These are phyloP conservation scores for Neoaliturus tenellus DNA, from an alignment of 2,888 invertebrate species.

Conservation along the genomic window DNA sequence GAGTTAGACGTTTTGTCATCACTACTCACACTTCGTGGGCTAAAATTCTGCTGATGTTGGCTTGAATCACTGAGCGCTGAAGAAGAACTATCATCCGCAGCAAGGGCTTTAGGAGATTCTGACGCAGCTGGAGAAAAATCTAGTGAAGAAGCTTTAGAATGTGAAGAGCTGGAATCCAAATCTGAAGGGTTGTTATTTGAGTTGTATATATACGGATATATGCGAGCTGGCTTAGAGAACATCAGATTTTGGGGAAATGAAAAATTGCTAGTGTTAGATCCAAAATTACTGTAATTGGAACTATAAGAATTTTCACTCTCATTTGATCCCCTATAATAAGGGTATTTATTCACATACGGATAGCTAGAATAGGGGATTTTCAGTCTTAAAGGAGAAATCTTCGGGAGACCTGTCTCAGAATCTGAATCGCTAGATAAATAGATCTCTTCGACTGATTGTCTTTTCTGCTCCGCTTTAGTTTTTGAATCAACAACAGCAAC, in stretches of 20 bases:
- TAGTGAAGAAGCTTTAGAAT: slow-evolving; percentile 2
- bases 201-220: neutral
- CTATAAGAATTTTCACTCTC: slow-evolving; percentile 1
- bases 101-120: neutral
- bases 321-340: neutral
- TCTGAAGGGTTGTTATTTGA: neutral
- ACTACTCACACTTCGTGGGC: slow-evolving; percentile 4
- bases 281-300: neutral
- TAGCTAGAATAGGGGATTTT: slow-evolving; percentile 28
- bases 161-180: slow-evolving; percentile 12
- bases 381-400: slow-evolving; percentile 8
- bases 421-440: slow-evolving; percentile 47
- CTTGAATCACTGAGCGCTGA: slow-evolving; percentile 1
- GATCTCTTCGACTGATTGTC: slow-evolving; percentile 29
- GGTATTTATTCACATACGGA: slow-evolving; percentile 10
- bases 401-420: neutral
- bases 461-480: slow-evolving; percentile 1
- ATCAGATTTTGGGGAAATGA: slow-evolving; percentile 11
- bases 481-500: slow-evolving; percentile 9
- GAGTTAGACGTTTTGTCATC: slow-evolving; percentile 2
- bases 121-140: neutral
- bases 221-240: neutral
- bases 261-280: neutral
- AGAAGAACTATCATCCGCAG: slow-evolving; percentile 16
- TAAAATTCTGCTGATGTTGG: slow-evolving; percentile 6